Evolutionary conservation across 1,140 invertebrate genomes (phyloP), one percentile per base, ranked within the genome.

Genomic region (Caerostris darwini): DNA sequence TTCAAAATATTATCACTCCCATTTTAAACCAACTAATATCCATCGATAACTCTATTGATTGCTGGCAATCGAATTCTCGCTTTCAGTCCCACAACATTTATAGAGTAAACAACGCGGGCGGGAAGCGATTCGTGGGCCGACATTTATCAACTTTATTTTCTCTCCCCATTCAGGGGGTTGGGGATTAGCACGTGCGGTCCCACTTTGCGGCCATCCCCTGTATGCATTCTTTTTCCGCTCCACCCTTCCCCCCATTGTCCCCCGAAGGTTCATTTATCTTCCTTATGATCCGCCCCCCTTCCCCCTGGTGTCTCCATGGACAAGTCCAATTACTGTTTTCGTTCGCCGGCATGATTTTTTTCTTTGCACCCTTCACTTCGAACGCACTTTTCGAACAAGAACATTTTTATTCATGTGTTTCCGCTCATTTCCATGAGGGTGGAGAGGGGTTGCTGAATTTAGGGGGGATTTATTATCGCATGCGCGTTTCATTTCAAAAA

Each of bases 251-350:
- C 8, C 8, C 19, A 34, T 5, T 50, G 19, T 10, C 34, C 7
- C 71, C 7, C 10, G 71, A 77, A 50, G 71, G 71, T 77, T 77
- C 71, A 77, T 77, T 77, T 77, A 77, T 77, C 71, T 77, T 77
- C 71, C 71, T 77, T 77, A 77, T 50, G 34, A 77, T 77, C 14
- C 50, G 34, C 71, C 71, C 50, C 71, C 71, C 71, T 8, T 3
- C 34, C 34, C 34, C n/a, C 19, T 12, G 7, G 12, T 77, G 71
- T 77, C 19, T 77, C 71, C 12, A 50, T 77, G 71, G 71, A 77
- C 71, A 77, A 77, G 71, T 77, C 71, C 71, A 77, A 77, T 77
- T 77, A 77, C 71, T 77, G 71, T 77, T 77, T 77, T 77, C 71
- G 34, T 77, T 77, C 50, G 19, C 71, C 34, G 34, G 19, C 50